A percentile compares a stretch with the other conserved stretches of the same genome.
Evolutionary conservation across 2,113 vertebrate species (phyloP).

Genomic region (Alosa alosa): DNA sequence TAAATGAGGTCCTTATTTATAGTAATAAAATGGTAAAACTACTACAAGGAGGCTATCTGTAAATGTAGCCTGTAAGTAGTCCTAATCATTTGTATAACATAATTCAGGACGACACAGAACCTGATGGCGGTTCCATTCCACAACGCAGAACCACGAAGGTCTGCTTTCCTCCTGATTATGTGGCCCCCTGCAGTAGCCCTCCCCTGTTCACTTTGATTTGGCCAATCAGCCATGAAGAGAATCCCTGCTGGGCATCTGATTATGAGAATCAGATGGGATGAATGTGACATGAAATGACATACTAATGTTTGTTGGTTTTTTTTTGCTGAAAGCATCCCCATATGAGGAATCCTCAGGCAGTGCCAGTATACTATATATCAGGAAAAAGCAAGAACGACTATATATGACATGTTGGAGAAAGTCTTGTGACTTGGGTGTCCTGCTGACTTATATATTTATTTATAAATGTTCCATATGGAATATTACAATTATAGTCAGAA

Average conservation of each 20-base stretch:
- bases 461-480: too few species aligned
- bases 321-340: neutral
- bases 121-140: neutral
- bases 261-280: neutral
- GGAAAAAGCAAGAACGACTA: neutral
- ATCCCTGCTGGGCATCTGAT: neutral
- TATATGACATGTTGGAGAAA: neutral
- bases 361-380: neutral
- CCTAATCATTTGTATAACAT: neutral
- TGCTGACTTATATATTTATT: too few species aligned
- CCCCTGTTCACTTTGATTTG: conserved; percentile 3
- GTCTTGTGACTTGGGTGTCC: too few species aligned
- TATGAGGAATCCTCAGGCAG: neutral
- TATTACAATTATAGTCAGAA: neutral
- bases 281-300: neutral
- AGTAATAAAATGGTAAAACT: neutral
- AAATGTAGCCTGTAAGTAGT: neutral
- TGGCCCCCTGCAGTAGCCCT: neutral
- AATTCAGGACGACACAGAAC: neutral
- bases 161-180: neutral
- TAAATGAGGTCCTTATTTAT: neutral
- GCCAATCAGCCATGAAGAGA: neutral
- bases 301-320: neutral
- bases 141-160: neutral
- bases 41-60: neutral